Base-by-base conservation (phyloP, 2,888 invertebrate genomes). In the Villa cingulata region DNA sequence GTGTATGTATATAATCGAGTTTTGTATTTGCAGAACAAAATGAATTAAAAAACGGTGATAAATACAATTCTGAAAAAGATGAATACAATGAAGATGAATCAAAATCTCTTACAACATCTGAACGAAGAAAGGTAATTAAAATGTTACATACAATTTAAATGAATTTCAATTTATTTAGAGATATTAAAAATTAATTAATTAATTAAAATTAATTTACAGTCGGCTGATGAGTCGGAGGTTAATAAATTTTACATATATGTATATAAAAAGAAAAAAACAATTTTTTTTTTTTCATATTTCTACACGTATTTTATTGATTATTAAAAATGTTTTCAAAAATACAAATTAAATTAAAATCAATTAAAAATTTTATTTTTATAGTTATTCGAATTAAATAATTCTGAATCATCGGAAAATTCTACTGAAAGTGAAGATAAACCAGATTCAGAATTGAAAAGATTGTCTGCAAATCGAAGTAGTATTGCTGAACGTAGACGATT, bases 91-190 rank as follows among this genome's bases (percentile, higher is more conserved):
- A 80, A 14, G 82, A 81, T 59, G 72, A 78, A 44, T 80, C 81
- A 1, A 83, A 83, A 64, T 84, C 85, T 0, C 80, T 86, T 1
- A 81, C 83, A 57, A 86, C 86, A 0, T 84, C 86, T 0, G 86
- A 87, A 60, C 71, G 86, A n/a, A 73, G 86, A 56, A 85, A 81
- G 70, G 66, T 85, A 57, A 59, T 48, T 57, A 65, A 59, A 37
- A 12, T 32, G 9, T 12, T 32, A 12, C 27, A 10, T 9, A 27
- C 6, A 27, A n/a, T 41, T 36, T 38, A 46, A 42, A 45, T 29
- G 17, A 17, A 20, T 49, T 32, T 34, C 19, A 43, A 6, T 34
- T 32, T 17, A 29, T 32, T 14, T 32, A 12, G 6, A 12, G 29
- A 10, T 23, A 41, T 15, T 16, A 9, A 32, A 32, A 20, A 39